phyloP scores from a whole-genome alignment of 2,113 vertebrate species.

The Callipepla squamata region DNA sequence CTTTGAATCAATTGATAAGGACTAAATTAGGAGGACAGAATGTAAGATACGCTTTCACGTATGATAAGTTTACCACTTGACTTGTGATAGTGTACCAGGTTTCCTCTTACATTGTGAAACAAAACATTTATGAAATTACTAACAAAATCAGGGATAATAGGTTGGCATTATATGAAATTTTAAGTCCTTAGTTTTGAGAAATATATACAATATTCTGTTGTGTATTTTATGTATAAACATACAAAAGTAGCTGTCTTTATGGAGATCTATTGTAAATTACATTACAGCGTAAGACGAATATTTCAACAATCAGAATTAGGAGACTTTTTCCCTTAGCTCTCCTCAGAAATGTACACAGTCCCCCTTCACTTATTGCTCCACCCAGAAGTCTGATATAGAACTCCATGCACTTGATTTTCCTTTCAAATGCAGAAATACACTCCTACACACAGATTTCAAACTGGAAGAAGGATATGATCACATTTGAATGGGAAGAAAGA shows the following conservation, averaged over 20 bases:
- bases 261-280: not conserved
- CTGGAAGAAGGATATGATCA: not conserved
- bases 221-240: not conserved
- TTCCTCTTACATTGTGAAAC: not conserved
- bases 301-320: not conserved
- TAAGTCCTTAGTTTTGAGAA: not conserved
- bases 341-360: not conserved
- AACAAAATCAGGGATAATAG: not conserved
- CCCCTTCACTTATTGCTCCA: not conserved
- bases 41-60: not conserved
- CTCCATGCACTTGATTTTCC: not conserved
- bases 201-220: fast-evolving
- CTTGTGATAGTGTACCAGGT: not conserved
- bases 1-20: not conserved
- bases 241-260: not conserved
- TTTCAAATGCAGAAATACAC: not conserved
- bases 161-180: not conserved
- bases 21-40: not conserved
- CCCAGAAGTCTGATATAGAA: not conserved
- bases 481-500: fast-evolving
- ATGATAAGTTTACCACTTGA: not conserved
- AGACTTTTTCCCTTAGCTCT: not conserved
- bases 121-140: not conserved
- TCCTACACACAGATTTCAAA: not conserved
- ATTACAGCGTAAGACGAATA: not conserved